Evolutionary conservation across 2,888 invertebrate species (phyloP), one percentile per base, ranked within the genome.

Genomic region (Anarsia innoxiella): DNA sequence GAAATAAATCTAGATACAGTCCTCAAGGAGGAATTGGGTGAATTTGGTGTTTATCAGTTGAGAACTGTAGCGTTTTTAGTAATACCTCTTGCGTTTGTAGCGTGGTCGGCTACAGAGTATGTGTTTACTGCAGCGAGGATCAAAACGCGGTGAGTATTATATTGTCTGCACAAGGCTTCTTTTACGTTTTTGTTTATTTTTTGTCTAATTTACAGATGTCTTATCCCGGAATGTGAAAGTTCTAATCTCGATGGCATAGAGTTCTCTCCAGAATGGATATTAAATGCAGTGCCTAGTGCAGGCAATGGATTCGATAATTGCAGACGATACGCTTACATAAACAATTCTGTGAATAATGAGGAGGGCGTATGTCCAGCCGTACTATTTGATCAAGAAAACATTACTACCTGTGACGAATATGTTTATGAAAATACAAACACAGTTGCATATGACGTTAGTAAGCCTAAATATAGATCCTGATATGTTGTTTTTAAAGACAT

Each of bases 191-290:
- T 19, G 3, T 19, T 19, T 19, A 19, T 5, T 5, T 19, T 6
- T 6, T 5, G 19, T 19, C 6, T 19, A 6, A 5, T 5, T 19
- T 19, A 19, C 19, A 19, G 62, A 43, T 64, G 62, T 29, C 16
- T 54, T 5, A 58, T 62, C n/a, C 51, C 52, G 1, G 60, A 59
- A 42, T 64, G 62, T 23, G 60, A 61, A 16, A 27, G 10, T 14
- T 14, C 29, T 10, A 39, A 0, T 1, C n/a, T n/a, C n/a, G 45
- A 33, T 1, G 41, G 49, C 6, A 40, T 59, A 1, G 51, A 55
- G n/a, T 74, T 67, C 44, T 42, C 59, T 4, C 66, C 71, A 1
- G 23, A 58, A 0, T 86, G 86, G 85, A 40, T 78, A 9, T 39
- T 53, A 10, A 49, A 64, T 28, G 79, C 82, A 1, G 60, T 68